Conservation (phyloP, 2,888 invertebrate genomes). For the Gymnoscelis rufifasciata region DNA sequence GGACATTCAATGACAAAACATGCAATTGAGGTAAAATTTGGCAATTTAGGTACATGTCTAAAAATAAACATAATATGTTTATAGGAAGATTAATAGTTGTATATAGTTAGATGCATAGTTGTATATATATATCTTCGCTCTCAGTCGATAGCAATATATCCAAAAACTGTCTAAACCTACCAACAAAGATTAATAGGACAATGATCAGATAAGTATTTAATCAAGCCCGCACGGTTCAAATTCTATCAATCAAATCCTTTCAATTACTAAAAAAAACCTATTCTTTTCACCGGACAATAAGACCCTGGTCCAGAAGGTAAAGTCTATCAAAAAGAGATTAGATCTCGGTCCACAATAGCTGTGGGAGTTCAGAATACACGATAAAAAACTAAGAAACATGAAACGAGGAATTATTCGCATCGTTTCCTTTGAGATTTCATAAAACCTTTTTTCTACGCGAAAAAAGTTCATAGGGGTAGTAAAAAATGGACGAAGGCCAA, state of each 20-base stretch:
- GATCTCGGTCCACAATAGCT: constrained; percentile 65
- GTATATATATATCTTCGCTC: no score
- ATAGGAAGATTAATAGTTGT: no score
- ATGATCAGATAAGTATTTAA: constrained; percentile 19
- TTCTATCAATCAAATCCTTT: constrained; percentile 66
- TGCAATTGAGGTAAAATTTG: no score
- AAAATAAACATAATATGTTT: no score
- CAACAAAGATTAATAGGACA: constrained; percentile 8
- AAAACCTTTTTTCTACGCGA: constrained; percentile 72
- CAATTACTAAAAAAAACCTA: constrained; percentile 36
- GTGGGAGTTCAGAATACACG: constrained; percentile 63
- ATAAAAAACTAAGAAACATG: constrained; percentile 71
- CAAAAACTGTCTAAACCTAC: not conserved
- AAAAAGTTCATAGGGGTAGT: constrained; percentile 71
- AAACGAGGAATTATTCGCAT: constrained; percentile 78
- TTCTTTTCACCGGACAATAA: constrained; percentile 63
- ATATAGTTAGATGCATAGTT: no score
- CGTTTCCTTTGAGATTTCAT: constrained; percentile 73
- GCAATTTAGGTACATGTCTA: not conserved
- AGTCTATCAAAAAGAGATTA: constrained; percentile 78
- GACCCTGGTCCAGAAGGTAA: constrained; percentile 54
- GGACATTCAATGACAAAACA: no score
- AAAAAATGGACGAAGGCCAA: constrained; percentile 71
- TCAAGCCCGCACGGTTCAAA: constrained; percentile 13
- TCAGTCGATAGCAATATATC: no score